Evolutionary conservation across 1,140 invertebrate species (phyloP), one percentile per base, ranked within the genome.

Genomic region (Brachionus rubens): DNA sequence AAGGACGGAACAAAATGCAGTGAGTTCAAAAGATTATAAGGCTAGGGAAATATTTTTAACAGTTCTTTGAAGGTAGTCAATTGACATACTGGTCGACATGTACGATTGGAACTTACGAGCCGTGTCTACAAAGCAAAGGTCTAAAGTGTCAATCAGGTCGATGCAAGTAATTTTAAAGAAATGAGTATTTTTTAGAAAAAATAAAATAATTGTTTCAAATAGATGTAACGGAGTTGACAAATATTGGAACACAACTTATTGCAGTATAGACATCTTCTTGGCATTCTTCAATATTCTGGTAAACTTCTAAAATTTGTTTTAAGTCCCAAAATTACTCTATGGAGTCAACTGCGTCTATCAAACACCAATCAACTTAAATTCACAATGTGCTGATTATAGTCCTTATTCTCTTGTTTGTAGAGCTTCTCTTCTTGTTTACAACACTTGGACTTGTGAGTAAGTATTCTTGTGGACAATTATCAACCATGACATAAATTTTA

Each of bases 1-100:
- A 28, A 54, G 52, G 28, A 54, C 28, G 52, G 52, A 54, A 12
- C 52, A 54, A 54, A 28, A 30, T 54, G 52, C 52, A 28, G 52
- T 54, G 28, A 54, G n/a, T n/a, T n/a, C n/a, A n/a, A n/a, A n/a
- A n/a, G n/a, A n/a, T n/a, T n/a, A n/a, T n/a, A n/a, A n/a, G n/a
- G n/a, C n/a, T n/a, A n/a, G n/a, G n/a, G n/a, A n/a, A n/a, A n/a
- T n/a, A n/a, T n/a, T n/a, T n/a, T n/a, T n/a, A n/a, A n/a, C n/a
- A n/a, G n/a, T n/a, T 16, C 2, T 59, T 21, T 59, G 10, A 40
- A 59, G 54, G 28, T n/a, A 26, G 28, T 16, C 54, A 59, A 19
- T 59, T 59, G 9, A 19, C 54, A n/a, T 59, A 36, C 7, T 59
- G 16, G 30, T 26, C n/a, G 19, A 21, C 12, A 19, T 59, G 54